Evolutionary conservation across 2,113 vertebrate species (phyloP), one percentile per base, ranked within the genome.

Genomic region (Megaceryle torquata): DNA sequence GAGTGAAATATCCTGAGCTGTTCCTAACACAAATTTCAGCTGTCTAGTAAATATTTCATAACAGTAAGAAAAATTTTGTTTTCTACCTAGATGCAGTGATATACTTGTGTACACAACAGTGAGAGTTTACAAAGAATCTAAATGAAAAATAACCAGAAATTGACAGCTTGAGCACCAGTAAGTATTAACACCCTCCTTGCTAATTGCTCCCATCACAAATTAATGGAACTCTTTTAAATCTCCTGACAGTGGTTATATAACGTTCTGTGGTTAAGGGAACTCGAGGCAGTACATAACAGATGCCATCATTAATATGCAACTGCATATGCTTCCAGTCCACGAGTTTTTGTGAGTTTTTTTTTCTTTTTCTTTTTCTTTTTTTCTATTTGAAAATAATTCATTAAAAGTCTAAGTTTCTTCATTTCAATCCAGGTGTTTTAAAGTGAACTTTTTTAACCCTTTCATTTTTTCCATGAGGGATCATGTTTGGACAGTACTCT

Each of bases 171-270:
- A 95, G 84, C 86, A 89, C 82, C 93, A 95, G 75, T 83, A 87
- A 97, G 50, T 90, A 88, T 96, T 95, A 97, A 90, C 86, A 97
- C 82, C 81, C 79, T 96, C 56, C 72, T 95, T 97, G 90, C 94
- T 98, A 98, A 98, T 98, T 98, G 96, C 97, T 98, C 92, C 97
- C 92, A 96, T 63, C 86, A 80, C 95, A 97, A 97, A 98, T 98
- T 97, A 98, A 97, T 96, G 94, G 95, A 94, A 96, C 96, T 8
- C 87, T 98, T 98, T 98, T 93, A 96, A 97, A 85, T 97, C 95
- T 97, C 96, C 91, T 93, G 97, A 98, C 97, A 97, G 94, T 97
- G 83, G 94, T 98, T 98, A 95, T 96, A 95, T 94, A 97, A 97
- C 54, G 28, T 96, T 97, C 84, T 11, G 37, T 96, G 86, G 91